phyloP scores from a whole-genome alignment of 2,113 vertebrate genomes.

The Pholis gunnellus region DNA sequence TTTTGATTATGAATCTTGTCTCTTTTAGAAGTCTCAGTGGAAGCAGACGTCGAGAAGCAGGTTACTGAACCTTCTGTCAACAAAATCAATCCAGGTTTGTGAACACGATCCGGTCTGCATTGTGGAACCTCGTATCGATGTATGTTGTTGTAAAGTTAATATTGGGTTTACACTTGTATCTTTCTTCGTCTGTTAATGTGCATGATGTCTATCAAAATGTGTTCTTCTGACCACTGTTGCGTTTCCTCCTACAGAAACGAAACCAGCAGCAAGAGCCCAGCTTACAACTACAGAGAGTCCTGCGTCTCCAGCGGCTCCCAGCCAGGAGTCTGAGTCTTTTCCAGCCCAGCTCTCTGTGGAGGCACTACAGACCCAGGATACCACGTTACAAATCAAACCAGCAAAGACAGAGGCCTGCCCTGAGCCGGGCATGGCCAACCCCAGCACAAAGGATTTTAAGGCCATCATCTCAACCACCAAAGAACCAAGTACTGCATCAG shows the following conservation, averaged over 20 bases:
- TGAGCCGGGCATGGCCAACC: constrained; percentile 62
- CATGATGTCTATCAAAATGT: not conserved
- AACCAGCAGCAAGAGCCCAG: constrained; percentile 70
- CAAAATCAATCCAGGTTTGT: constrained; percentile 73
- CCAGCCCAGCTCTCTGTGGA: constrained; percentile 63
- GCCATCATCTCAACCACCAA: constrained; percentile 80
- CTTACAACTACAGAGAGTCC: constrained; percentile 60
- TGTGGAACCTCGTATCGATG: not conserved
- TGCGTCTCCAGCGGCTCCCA: constrained; percentile 47
- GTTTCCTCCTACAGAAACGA: constrained; percentile 59
- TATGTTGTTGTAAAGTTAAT: not conserved
- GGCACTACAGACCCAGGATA: constrained; percentile 75
- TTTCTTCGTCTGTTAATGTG: not conserved
- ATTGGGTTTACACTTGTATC: not conserved
- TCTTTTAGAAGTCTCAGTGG: constrained; percentile 65
- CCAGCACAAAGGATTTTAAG: constrained; percentile 80
- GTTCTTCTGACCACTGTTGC: constrained; percentile 4
- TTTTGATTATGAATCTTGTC: constrained; percentile 7
- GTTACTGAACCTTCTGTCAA: constrained; percentile 48
- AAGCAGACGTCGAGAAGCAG: constrained; percentile 49
- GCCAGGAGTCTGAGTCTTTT: constrained; percentile 59
- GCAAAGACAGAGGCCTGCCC: constrained; percentile 74
- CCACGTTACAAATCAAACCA: constrained; percentile 72
- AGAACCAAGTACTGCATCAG: constrained; percentile 76
- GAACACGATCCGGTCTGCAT: not conserved